Base-by-base conservation (phyloP, 92 coral and sea anemone genomes). In the Hydrozoanthus gracilis region DNA sequence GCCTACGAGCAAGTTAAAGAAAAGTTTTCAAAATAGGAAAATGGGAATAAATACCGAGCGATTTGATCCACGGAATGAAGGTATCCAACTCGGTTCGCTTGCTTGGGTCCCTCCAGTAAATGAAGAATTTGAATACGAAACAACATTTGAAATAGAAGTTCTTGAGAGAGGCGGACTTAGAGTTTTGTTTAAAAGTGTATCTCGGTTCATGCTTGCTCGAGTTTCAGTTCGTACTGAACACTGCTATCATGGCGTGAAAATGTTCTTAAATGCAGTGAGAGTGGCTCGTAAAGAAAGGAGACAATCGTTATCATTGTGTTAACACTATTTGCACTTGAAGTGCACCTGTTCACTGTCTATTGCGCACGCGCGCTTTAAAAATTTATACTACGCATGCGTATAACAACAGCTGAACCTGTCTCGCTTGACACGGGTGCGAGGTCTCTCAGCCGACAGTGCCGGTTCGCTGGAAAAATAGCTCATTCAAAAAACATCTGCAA, bases 251-350 rank as follows among this genome's bases (percentile, higher is more conserved):
- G 99, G 93, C 99, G 99, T 95, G 99, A 95, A 97, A 96, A 91
- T 94, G 97, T 95, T 93, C 93, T 95, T 97, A 97, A 97, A 97
- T 97, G 99, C 99, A 97, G 92, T 89, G 94, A 93, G 96, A 97
- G 98, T 95, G 99, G 93, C 93, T 80, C 99, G 96, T 95, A 95
- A 95, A 97, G 99, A 97, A 97, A 97, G 98, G 92, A 93, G 95
- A 97, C 99, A 97, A 97, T 96, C 97, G 96, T 92, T 97, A 93
- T 92, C 99, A 97, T 97, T 97, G 99, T 97, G 99, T 97, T 97
- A 97, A 97, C 99, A 97, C 93, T 95, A 95, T 95, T 97, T 94
- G 98, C 98, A 94, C 98, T 94, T 97, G 93, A 94, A 87, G 91
- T 92, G 95, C 99, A 97, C 99, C 99, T 97, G 99, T 93, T 95